Conservation (phyloP, 2,113 vertebrate species). For the Hemibagrus wyckioides region DNA sequence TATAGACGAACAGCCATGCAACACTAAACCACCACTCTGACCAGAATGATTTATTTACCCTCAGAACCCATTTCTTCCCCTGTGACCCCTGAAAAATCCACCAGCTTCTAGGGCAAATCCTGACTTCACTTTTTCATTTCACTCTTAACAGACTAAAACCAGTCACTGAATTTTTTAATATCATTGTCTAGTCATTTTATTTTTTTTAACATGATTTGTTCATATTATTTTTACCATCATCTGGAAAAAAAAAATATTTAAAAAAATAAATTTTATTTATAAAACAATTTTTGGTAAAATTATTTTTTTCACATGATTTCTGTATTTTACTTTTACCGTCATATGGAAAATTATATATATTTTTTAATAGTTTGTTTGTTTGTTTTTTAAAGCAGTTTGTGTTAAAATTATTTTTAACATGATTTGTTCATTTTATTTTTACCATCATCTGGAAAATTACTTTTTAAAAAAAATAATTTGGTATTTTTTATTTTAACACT, state of each 20-base stretch:
- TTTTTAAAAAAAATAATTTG: not conserved
- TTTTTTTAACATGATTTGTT: not conserved
- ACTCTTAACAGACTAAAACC: not conserved
- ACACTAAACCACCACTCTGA: slow-evolving; percentile 39
- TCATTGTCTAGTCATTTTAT: not conserved
- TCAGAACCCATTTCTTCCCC: not conserved
- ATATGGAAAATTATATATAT: not conserved
- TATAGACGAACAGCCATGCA: slow-evolving; percentile 61
- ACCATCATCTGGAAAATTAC: not conserved
- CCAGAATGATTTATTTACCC: not conserved
- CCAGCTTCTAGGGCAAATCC: not conserved
- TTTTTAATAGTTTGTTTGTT: too few species aligned
- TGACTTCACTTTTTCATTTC: not conserved
- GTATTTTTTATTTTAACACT: not conserved
- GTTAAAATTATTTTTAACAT: too few species aligned
- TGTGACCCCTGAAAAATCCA: not conserved
- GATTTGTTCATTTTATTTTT: not conserved
- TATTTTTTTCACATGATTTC: too few species aligned
- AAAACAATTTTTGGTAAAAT: too few species aligned
- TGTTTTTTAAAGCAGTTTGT: too few species aligned
- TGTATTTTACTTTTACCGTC: not conserved
- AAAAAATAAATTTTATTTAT: too few species aligned
- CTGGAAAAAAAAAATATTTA: too few species aligned
- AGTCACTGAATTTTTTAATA: not conserved
- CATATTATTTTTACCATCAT: not conserved